Conservation (phyloP, 2,888 invertebrate species). For the Drosophila mulleri region DNA sequence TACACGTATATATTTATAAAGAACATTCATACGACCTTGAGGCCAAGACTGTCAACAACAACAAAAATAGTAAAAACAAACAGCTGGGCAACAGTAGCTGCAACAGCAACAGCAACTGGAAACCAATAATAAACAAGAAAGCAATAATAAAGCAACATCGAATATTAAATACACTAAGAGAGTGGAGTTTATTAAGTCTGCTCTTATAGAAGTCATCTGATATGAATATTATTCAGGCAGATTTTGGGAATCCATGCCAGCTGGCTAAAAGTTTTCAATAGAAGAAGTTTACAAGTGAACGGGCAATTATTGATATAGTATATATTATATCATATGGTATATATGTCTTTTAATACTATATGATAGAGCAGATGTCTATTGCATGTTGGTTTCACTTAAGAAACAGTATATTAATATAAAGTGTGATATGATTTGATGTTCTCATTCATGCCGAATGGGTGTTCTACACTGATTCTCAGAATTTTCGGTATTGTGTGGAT, state of each 20-base stretch:
- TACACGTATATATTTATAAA: constrained; percentile 23
- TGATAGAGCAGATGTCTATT: too few relatives aligned
- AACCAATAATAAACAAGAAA: constrained; percentile 57
- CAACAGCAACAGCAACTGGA: constrained; percentile 32
- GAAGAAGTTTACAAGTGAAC: too few relatives aligned
- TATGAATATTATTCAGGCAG: neutral
- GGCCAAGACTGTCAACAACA: constrained; percentile 47
- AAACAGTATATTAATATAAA: too few relatives aligned
- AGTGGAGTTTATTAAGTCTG: neutral
- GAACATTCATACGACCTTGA: constrained; percentile 63
- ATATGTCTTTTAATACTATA: too few relatives aligned
- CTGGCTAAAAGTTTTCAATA: neutral
- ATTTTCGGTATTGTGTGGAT: too few relatives aligned
- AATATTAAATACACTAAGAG: constrained; percentile 3
- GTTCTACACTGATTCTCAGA: too few relatives aligned
- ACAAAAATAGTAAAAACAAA: constrained; percentile 41
- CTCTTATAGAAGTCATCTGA: neutral
- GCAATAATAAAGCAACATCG: neutral
- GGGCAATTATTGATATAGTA: neutral
- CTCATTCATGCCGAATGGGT: too few relatives aligned
- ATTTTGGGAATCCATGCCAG: neutral
- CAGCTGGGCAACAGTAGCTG: constrained; percentile 36
- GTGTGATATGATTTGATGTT: too few relatives aligned
- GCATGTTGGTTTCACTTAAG: too few relatives aligned
- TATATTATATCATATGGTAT: neutral